phyloP scores from a whole-genome alignment of 2,888 invertebrate genomes.

The Mythimna vitellina region DNA sequence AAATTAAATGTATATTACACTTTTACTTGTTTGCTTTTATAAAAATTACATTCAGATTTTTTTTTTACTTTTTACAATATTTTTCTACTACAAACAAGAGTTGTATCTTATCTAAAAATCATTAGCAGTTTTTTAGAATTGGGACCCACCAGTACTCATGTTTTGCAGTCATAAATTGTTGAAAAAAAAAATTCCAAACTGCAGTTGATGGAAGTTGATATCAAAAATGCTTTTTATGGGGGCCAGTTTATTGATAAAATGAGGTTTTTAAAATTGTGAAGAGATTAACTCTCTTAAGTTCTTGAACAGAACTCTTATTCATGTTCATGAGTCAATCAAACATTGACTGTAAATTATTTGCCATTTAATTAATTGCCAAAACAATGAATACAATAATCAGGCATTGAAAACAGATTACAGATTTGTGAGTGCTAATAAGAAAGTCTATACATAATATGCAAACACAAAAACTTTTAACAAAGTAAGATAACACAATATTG shows the following conservation, averaged over 20 bases:
- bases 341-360: background rate
- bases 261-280: background rate
- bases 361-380: too few relatives aligned
- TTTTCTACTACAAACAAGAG: background rate
- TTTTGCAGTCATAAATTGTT: background rate
- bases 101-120: background rate
- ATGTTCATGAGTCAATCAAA: background rate
- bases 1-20: constrained; percentile 8
- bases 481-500: constrained; percentile 2
- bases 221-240: background rate
- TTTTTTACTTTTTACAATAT: background rate
- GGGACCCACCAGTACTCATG: background rate
- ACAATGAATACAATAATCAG: background rate
- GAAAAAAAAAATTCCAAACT: background rate
- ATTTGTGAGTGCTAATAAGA: background rate
- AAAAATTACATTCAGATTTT: background rate
- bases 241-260: constrained; percentile 8
- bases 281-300: too few relatives aligned
- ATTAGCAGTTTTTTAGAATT: background rate
- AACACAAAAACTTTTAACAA: background rate
- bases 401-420: background rate
- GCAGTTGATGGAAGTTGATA: background rate
- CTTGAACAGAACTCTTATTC: background rate
- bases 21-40: background rate
- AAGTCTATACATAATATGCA: background rate